A percentile compares a stretch with the other conserved stretches of the same genome.
Evolutionary conservation across 2,888 invertebrate genomes (phyloP).

Genomic region (Amphipoea oculea): DNA sequence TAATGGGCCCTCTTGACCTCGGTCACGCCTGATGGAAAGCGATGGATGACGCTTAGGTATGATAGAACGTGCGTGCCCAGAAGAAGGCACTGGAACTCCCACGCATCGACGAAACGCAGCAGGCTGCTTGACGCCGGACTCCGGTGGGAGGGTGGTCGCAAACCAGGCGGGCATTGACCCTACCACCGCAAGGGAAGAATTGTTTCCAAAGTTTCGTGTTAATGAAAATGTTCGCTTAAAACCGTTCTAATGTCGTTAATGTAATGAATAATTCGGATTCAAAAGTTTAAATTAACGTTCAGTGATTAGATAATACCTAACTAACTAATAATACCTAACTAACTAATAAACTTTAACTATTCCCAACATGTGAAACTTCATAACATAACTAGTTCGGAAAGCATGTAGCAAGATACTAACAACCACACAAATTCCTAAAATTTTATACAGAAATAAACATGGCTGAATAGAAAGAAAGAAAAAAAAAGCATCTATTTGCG

Average conservation of each 20-base stretch:
- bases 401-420: not conserved
- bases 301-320: not conserved
- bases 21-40: no score
- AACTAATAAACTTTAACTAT: slow-evolving; percentile 11
- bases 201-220: not conserved
- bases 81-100: no score
- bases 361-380: slow-evolving; percentile 34
- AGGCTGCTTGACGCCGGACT: no score
- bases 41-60: no score
- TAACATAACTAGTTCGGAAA: slow-evolving; percentile 25
- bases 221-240: not conserved
- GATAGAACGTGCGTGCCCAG: no score
- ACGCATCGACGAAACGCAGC: no score
- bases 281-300: slow-evolving; percentile 22
- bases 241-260: not conserved
- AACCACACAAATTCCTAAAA: slow-evolving; percentile 4
- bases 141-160: no score
- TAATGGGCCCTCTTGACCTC: no score
- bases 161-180: no score
- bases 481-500: not conserved
- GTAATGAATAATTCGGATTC: not conserved
- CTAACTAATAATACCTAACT: not conserved
- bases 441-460: slow-evolving; percentile 4
- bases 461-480: not conserved
- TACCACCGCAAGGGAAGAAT: no score